Evolutionary conservation across 2,888 invertebrate species (phyloP).

Genomic region (Gnatocerus cornutus): DNA sequence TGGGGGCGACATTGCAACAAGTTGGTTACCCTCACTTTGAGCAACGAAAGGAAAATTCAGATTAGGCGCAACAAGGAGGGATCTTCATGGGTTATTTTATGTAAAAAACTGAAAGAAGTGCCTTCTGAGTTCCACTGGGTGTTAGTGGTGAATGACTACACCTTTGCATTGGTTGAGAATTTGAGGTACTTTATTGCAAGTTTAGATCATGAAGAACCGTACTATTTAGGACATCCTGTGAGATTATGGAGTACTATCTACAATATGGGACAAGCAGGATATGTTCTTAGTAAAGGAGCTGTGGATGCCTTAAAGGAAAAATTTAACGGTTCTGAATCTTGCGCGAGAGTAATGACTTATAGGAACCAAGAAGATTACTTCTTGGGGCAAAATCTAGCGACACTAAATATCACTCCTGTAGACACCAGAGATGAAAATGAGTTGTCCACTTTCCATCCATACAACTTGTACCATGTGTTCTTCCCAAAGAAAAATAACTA

Average conservation of each 20-base stretch:
- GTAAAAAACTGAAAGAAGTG: constrained; percentile 59
- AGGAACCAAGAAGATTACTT: constrained; percentile 76
- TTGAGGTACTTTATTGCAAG: constrained; percentile 72
- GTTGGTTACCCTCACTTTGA: constrained; percentile 58
- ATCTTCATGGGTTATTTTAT: constrained; percentile 66
- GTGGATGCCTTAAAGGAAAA: constrained; percentile 68
- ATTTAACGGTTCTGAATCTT: constrained; percentile 61
- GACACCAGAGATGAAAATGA: constrained; percentile 73
- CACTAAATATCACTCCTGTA: constrained; percentile 71
- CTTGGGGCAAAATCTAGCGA: constrained; percentile 73
- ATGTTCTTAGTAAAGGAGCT: constrained; percentile 73
- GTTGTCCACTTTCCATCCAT: constrained; percentile 73
- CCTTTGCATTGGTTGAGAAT: constrained; percentile 75
- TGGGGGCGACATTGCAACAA: constrained; percentile 68
- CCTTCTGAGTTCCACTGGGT: constrained; percentile 70
- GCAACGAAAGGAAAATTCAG: constrained; percentile 58
- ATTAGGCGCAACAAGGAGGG: constrained; percentile 55
- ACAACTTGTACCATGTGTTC: constrained; percentile 70
- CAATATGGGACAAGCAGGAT: constrained; percentile 75
- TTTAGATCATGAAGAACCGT: constrained; percentile 68
- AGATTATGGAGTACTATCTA: constrained; percentile 74
- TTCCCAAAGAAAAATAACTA: constrained; percentile 71
- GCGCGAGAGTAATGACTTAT: constrained; percentile 71
- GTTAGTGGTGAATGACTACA: constrained; percentile 74
- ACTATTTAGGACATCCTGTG: constrained; percentile 75